Base-by-base conservation (phyloP, 2,888 invertebrate genomes). In the Ectropis crepuscularia region DNA sequence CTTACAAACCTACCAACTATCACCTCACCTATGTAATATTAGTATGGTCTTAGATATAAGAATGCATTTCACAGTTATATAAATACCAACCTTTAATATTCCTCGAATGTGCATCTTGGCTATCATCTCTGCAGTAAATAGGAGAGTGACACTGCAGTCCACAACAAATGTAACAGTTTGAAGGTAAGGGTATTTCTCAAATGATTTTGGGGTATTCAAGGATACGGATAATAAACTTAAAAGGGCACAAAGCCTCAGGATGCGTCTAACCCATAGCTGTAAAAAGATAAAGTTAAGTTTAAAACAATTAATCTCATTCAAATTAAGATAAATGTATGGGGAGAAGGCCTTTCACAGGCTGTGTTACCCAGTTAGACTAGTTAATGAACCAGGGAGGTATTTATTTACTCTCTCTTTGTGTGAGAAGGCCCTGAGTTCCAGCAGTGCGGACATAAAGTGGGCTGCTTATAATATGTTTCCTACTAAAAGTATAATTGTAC, bases 121-220 rank as follows among this genome's bases (percentile, higher is more conserved):
- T 72, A 99, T 97, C 97, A 99, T 99, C 93, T 99, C 99, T 37
- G 98, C 97, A 43, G 99, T 98, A 88, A 99, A 99, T 57, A 99
- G 93, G 74, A 99, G 94, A 10, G 98, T 98, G 48, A 99, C 97
- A 71, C 96, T 89, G 50, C 97, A 95, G 90, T 99, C 99, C 73
- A 97, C 95, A 67, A 95, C 95, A 88, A 99, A 99, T 49, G 99
- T 99, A 68, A 97, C 94, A 80, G 96, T 98, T 87, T 97, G 96
- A 75, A 99, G 94, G 48, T 95, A 94, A n/a, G 97, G 96, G 83
- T 97, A 95, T 77, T 96, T 95, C 83, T 97, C 97, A 87, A 99
- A 99, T 6, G 99, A 99, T 89, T 97, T 97, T 51, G 99, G 99
- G 41, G 99, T 99, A 89, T 99, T 99, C 76, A 98, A 94, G 78